Base-by-base conservation (phyloP, 1,140 invertebrate genomes). In the Drosophila arawakana region DNA sequence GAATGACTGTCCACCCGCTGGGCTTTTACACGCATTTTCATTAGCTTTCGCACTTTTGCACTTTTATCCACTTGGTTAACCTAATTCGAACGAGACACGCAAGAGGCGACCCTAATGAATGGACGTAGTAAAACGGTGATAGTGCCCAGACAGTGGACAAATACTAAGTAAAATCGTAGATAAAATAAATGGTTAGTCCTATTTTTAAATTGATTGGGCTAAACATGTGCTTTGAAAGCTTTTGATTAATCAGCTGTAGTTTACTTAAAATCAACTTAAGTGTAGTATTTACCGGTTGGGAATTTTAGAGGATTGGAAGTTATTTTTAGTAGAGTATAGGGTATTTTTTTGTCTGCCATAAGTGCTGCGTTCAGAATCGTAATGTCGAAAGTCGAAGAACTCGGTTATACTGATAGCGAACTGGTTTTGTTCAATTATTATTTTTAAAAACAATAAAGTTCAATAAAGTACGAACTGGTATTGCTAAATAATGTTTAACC, bases 21-120 rank as follows among this genome's bases (percentile, higher is more conserved):
- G 49, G 63, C 62, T 80, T 74, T 80, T 58, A 76, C 75, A 78
- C 84, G 80, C 78, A 84, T 81, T 73, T 89, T 89, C 62, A 71
- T 75, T 77, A 68, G 58, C 41, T 79, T 80, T 86, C 83, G 69
- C 83, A 80, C 69, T 72, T 67, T 85, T 59, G 37, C 30, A 84
- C 72, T 80, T 84, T 69, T 57, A 41, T 61, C 68, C 84, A 89
- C 84, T 89, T 89, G 76, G 85, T 81, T 89, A 89, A 89, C 84
- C 84, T 78, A 89, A 89, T 89, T 89, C 75, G 18, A 21, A 71
- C 25, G 49, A n/a, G 55, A 41, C 84, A 89, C 84, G 84, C 84
- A 84, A 89, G 21, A 30, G 34, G 55, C 58, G 46, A 18, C 63
- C 44, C 77, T 60, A 74, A 78, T 88, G 84, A 88, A 89, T 89